Base-by-base conservation (phyloP, 2,113 vertebrate species). In the Scalopus aquaticus region DNA sequence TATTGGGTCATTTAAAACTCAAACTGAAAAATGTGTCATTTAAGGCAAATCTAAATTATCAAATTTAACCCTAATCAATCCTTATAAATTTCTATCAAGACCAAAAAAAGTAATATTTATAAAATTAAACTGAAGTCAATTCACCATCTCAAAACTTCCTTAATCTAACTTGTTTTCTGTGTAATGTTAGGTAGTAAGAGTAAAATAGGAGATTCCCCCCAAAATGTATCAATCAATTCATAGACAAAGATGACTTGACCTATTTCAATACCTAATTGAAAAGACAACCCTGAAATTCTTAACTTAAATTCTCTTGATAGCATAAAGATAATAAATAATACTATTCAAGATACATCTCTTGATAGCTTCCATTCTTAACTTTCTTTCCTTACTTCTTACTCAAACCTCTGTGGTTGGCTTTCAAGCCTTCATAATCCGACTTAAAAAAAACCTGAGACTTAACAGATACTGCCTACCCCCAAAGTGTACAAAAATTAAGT, bases 291-390 rank as follows among this genome's bases (percentile, higher is more conserved):
- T 37, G 5, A 7, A 42, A 86, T 79, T 93, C 37, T 93, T 90
- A 82, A 93, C 6, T 44, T 88, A 82, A 95, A 95, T 94, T 84
- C 94, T 98, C 96, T 56, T 96, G 78, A 78, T 89, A 76, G 11
- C 81, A 93, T 96, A 96, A 97, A 97, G 85, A 96, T n/a, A 97
- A 89, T 83, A 93, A 95, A 70, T 84, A 89, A 76, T 91, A 94
- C 46, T 89, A 88, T 49, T 93, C 64, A 46, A 19, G 54, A 79
- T 84, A 95, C 88, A 76, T 46, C 58, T 85, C 44, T n/a, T 46
- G 37, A 81, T 35, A 87, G 79, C 26, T 89, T 93, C 74, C 64
- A 88, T n/a, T 79, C 51, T 85, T 78, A 80, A 51, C 42, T 84
- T 92, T 79, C 24, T 81, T 51, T 74, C 49, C 58, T 58, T 88